Conservation (phyloP, 1,140 invertebrate genomes). For the Meloidogyne floridensis region DNA sequence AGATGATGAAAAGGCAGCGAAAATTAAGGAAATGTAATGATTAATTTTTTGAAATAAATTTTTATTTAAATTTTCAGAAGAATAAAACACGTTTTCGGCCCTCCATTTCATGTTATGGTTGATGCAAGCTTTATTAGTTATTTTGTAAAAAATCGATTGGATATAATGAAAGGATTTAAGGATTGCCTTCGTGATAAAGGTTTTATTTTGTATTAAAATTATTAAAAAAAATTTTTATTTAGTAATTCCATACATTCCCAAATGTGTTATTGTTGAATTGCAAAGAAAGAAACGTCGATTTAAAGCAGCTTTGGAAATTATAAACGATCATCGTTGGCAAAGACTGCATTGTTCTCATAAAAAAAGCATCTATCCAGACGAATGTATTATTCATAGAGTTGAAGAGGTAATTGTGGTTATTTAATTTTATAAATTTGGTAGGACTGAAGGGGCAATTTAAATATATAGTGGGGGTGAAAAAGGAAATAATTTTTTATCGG, state of each 20-base stretch:
- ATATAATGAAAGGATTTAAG: slow-evolving; percentile 74
- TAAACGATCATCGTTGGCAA: slow-evolving; percentile 93
- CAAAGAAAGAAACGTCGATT: slow-evolving; percentile 90
- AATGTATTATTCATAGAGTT: slow-evolving; percentile 92
- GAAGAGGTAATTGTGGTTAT: slow-evolving; percentile 72
- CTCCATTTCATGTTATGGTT: slow-evolving; percentile 92
- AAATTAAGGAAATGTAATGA: slow-evolving; percentile 57
- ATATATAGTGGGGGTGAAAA: too few species aligned
- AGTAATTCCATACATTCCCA: slow-evolving; percentile 92
- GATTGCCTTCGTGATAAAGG: background rate
- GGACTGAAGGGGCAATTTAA: too few species aligned
- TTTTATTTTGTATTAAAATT: background rate
- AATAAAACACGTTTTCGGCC: slow-evolving; percentile 89
- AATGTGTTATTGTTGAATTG: slow-evolving; percentile 96
- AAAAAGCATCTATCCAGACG: slow-evolving; percentile 93
- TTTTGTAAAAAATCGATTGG: slow-evolving; percentile 96
- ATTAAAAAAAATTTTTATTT: slow-evolving; percentile 81
- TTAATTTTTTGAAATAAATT: background rate
- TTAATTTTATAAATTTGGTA: too few species aligned
- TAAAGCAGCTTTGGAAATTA: slow-evolving; percentile 89
- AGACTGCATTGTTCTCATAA: slow-evolving; percentile 90
- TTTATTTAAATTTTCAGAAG: slow-evolving; percentile 66
- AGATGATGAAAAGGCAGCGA: slow-evolving; percentile 59
- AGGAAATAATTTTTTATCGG: too few species aligned
- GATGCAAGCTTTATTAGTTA: slow-evolving; percentile 99